phyloP scores from a whole-genome alignment of 2,113 vertebrate genomes.

The Hemiprocne comata region DNA sequence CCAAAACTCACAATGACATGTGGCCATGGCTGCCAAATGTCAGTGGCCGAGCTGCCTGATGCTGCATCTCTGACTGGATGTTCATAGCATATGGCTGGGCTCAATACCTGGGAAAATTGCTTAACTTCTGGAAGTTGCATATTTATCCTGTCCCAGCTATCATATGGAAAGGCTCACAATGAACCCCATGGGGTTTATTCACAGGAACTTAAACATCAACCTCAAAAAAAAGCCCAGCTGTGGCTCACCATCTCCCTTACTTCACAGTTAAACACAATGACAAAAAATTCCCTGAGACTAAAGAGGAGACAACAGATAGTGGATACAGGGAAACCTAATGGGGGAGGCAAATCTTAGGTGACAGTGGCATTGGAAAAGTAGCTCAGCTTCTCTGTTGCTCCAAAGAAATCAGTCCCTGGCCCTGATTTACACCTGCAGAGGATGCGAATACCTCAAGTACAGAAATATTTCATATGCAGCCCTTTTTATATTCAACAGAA shows the following conservation, averaged over 20 bases:
- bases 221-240: neutral
- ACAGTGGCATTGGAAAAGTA: neutral
- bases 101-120: neutral
- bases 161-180: neutral
- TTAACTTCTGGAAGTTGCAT: neutral
- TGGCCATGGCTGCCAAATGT: rapidly evolving
- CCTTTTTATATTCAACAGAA: conserved; percentile 4
- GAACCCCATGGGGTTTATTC: neutral
- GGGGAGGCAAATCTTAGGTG: neutral
- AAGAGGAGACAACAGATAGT: neutral
- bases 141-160: neutral
- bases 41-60: neutral
- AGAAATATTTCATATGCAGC: neutral
- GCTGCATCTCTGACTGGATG: neutral
- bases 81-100: neutral
- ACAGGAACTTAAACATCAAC: neutral
- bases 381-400: neutral
- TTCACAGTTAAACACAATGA: conserved; percentile 25
- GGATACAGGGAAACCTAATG: neutral
- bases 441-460: neutral
- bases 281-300: conserved; percentile 55
- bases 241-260: neutral
- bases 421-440: neutral
- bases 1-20: neutral
- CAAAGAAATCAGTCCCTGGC: neutral